Evolutionary conservation across 2,113 vertebrate genomes (phyloP), one percentile per base, ranked within the genome.

Genomic region (Pterocles orientalis): DNA sequence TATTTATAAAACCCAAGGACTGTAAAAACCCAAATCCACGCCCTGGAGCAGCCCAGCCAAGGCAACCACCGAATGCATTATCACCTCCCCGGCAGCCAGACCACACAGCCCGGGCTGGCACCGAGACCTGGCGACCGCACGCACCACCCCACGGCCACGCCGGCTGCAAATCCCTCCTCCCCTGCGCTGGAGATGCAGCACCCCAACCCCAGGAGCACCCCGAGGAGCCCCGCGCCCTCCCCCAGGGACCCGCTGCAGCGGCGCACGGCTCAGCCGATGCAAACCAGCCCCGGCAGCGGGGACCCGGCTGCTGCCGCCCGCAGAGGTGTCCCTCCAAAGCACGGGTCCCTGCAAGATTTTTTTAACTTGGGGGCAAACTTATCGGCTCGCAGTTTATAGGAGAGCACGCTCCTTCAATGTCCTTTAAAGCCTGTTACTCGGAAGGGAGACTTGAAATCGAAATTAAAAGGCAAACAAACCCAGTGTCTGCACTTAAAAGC

Each of bases 401-500:
- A 39, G 73, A 19, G 13, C 2, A 4, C 1, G 4, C 75, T 91
- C 93, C 88, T 75, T 75, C 76, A 12, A 5, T 0, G 29, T 25
- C 72, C 91, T 93, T 33, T 19, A 61, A 47, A 86, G 88, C 75
- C 83, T 79, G 7, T 53, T 25, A 18, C 75, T 66, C 14, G 9
- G 86, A 81, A 88, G 80, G 85, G 85, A 82, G 85, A 3, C 93
- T 95, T 16, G 86, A 78, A 69, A 91, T 54, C 23, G 39, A 83
- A 85, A 88, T 64, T 20, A 76, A 71, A 89, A 86, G 58, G 85
- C 93, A 96, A 96, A 96, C 93, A 96, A 61, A 71, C 31, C 50
- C 88, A 72, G 85, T 62, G 85, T 83, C 93, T 93, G 93, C 91
- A 95, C 95, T 96, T 95, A 89, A 96, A 96, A 96, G 93, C 90